phyloP scores from a whole-genome alignment of 2,888 invertebrate genomes.

The Sarcophaga carnaria region DNA sequence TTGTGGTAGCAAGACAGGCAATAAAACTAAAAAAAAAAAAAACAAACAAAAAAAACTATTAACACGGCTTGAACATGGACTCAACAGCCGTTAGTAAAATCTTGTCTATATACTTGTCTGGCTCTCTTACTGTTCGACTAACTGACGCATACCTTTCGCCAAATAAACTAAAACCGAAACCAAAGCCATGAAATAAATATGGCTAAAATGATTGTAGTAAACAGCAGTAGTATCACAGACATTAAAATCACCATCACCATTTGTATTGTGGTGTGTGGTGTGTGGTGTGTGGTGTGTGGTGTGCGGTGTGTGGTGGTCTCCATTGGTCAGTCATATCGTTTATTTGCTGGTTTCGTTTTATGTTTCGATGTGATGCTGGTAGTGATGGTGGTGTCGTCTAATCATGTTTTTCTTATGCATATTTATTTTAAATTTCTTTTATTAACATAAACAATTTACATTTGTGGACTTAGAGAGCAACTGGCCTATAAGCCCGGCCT shows the following conservation, averaged over 20 bases:
- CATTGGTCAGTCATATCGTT: conserved; percentile 14
- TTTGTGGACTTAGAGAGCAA: conserved; percentile 8
- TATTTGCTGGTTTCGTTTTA: conserved; percentile 15
- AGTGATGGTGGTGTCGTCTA: not conserved
- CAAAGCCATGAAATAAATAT: not conserved
- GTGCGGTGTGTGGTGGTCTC: conserved; percentile 53
- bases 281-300: conserved; percentile 53
- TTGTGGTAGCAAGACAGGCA: conserved; percentile 56
- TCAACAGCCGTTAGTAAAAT: conserved; percentile 47
- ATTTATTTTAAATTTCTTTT: conserved; percentile 12
- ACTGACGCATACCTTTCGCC: conserved; percentile 57
- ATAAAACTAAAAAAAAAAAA: no score
- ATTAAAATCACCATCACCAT: no score
- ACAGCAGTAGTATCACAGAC: conserved; percentile 29
- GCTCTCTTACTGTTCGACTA: conserved; percentile 9
- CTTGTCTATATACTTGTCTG: conserved; percentile 8
- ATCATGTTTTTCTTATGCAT: not conserved
- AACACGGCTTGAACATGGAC: conserved; percentile 50
- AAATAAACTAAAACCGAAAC: conserved; percentile 43
- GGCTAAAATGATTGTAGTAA: not conserved
- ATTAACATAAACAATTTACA: not conserved
- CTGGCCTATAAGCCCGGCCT: no score
- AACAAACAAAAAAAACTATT: conserved; percentile 59
- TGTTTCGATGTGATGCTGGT: not conserved
- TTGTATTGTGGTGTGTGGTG: no score